Evolutionary conservation across 2,113 vertebrate species (phyloP), one percentile per base, ranked within the genome.

Genomic region (Tinamus guttatus): DNA sequence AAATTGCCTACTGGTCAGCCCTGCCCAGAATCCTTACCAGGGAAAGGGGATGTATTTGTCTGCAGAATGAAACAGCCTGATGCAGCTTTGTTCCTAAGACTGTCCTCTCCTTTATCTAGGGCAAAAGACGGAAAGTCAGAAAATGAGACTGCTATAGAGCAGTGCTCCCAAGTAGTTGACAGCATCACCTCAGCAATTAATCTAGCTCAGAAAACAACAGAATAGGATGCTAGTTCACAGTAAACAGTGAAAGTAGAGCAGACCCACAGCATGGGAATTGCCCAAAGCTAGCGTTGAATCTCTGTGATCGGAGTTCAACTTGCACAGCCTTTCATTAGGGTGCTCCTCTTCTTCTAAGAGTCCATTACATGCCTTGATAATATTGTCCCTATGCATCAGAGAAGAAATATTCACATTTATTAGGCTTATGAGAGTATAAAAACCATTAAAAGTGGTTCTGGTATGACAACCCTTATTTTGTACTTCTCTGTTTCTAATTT

Each of bases 401-500:
- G 70, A 86, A 90, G 43, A 94, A 93, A 90, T 81, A 89, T 15
- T 56, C 54, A 63, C 41, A 32, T 88, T 89, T 85, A 77, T 59
- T 69, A 88, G 34, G 67, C 59, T 90, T 71, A 74, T 32, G 43
- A 83, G 24, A 93, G 45, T 24, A 40, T 88, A 78, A 96, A 94
- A 47, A 65, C 52, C 63, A 71, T 82, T 90, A 93, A 58, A 83
- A 90, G 68, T 0, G 9, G 84, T 76, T 82, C 92, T 85, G 62
- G 88, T 89, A 79, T 38, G 84, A 79, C 62, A 96, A 49, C 19
- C 7, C 32, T 68, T 28, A 81, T 81, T 95, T 81, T 92, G 70
- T 58, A 45, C 70, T 95, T 94, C 70, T 87, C 67, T 11, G 7
- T 82, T 95, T 94, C 79, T 78, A 94, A 92, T 58, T 94, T 81